phyloP scores from a whole-genome alignment of 1,140 invertebrate genomes.

The Drosophila kanapiae region DNA sequence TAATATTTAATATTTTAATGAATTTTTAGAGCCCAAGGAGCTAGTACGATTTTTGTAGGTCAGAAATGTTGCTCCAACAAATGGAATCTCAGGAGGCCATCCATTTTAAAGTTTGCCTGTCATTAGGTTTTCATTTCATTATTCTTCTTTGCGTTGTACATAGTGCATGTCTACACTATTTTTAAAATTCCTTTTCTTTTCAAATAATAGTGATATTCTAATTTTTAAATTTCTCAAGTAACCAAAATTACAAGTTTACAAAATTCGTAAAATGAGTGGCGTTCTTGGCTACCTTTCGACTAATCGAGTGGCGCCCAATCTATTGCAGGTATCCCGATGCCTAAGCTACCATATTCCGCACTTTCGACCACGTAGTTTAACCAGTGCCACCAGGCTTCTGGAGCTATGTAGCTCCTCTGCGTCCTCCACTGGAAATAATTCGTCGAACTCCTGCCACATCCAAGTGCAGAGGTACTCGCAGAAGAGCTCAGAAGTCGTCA shows the following conservation, averaged over 20 bases:
- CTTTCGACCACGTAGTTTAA: slow-evolving; percentile 36
- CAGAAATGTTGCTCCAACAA: background rate
- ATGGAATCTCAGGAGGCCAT: slow-evolving; percentile 16
- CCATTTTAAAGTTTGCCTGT: background rate
- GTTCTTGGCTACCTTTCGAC: slow-evolving; percentile 6
- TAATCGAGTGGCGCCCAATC: slow-evolving; percentile 40
- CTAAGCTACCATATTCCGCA: slow-evolving; percentile 57
- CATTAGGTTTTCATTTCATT: background rate
- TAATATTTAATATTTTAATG: too few relatives aligned
- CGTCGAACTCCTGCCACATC: background rate
- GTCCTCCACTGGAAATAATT: background rate
- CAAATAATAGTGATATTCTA: background rate
- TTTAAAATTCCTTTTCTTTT: background rate
- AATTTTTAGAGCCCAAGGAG: too few relatives aligned
- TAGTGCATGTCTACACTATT: slow-evolving; percentile 14
- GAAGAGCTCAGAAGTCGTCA: slow-evolving; percentile 32
- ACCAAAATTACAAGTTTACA: slow-evolving; percentile 14
- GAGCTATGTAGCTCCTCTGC: slow-evolving; percentile 24
- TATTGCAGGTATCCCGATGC: slow-evolving; percentile 66
- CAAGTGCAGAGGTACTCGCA: slow-evolving; percentile 52
- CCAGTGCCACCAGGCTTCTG: slow-evolving; percentile 4
- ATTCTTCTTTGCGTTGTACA: background rate
- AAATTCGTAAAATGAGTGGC: slow-evolving; percentile 23
- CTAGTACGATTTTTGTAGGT: too few relatives aligned
- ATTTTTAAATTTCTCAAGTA: background rate